Base-by-base conservation (phyloP, 2,797 vertebrate genomes). In the Ctenochaetus hawaiiensis region DNA sequence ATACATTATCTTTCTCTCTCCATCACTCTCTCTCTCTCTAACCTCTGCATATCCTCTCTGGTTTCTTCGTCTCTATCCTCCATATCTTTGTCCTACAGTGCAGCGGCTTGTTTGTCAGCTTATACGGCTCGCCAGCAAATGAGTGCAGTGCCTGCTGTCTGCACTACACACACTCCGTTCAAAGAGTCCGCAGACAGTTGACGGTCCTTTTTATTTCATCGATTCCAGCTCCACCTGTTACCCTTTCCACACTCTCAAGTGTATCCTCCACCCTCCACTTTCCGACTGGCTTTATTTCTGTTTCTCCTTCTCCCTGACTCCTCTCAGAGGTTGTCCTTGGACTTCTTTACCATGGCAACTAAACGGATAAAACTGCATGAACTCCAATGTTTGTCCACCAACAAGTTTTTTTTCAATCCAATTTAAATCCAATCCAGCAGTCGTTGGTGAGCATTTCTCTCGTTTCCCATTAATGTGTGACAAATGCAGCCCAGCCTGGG, bases 301-400 rank as follows among this genome's bases (percentile, higher is more conserved):
- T 6, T 41, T 48, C 4, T 17, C 1, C 13, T 39, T 58, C 22
- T 47, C 26, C 60, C 47, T 8, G 5, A 41, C 49, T 61, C n/a
- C n/a, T 20, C 16, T 75, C 60, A 16, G 34, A 48, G 39, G 30
- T 34, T 7, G 39, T 23, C 58, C 23, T 57, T 62, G 41, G 20
- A 47, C 14, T 2, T 34, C 41, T 79, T 84, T 14, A 23, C 60
- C 52, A 82, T 77, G 70, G 67, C 30, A 85, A 78, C 72, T 9
- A 17, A 48, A 54, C 17, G 2, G 48, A 76, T 72, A 56, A 67
- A 73, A 69, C 37, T 49, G 23, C 13, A n/a, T 43, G 44, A 45
- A 59, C 44, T 53, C 48, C 16, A 17, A 2, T 30, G 7, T 70
- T 69, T 53, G 59, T 53, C 41, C 22, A 64, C 6, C 39, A 39